Conservation (phyloP, 2,113 vertebrate genomes). For the Potamarius usumacintae region DNA sequence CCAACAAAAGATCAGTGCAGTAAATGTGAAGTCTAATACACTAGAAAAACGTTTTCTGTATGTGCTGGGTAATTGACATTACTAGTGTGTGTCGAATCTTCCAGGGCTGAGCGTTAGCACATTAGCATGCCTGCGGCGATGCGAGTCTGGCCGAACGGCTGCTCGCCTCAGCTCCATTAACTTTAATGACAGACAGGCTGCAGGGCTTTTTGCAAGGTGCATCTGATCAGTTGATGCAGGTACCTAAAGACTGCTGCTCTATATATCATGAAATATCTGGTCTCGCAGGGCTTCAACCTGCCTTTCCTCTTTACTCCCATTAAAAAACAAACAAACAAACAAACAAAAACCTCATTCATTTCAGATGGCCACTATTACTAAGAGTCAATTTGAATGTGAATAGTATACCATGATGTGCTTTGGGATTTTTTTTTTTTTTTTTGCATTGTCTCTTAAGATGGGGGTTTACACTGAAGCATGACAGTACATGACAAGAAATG, state of each 20-base stretch:
- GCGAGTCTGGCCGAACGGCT: slow-evolving; percentile 50
- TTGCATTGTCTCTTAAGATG: slow-evolving; percentile 54
- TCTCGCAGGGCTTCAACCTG: slow-evolving; percentile 34
- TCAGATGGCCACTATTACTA: slow-evolving; percentile 10
- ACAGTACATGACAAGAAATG: slow-evolving; percentile 93
- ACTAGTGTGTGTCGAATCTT: slow-evolving; percentile 44
- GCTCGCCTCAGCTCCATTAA: slow-evolving; percentile 55
- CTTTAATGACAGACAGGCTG: slow-evolving; percentile 56
- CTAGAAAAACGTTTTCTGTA: slow-evolving; percentile 33
- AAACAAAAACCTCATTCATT: slow-evolving; percentile 47
- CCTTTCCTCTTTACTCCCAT: slow-evolving; percentile 36
- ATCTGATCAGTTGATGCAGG: slow-evolving; percentile 60
- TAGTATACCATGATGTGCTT: slow-evolving; percentile 38
- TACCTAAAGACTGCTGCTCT: slow-evolving; percentile 52
- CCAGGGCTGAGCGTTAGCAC: slow-evolving; percentile 37
- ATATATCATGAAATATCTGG: slow-evolving; percentile 51
- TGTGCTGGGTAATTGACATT: slow-evolving; percentile 34
- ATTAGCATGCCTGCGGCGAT: slow-evolving; percentile 54
- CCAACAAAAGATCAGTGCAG: slow-evolving; percentile 13
- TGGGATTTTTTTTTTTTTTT: slow-evolving; percentile 42
- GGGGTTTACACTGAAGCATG: slow-evolving; percentile 69
- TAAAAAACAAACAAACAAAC: too few species aligned
- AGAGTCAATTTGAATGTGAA: slow-evolving; percentile 53
- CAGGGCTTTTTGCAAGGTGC: slow-evolving; percentile 52
- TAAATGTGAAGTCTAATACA: slow-evolving; percentile 12